Evolutionary conservation across 2,797 vertebrate species (phyloP).

Genomic region (Poecilia gillii): DNA sequence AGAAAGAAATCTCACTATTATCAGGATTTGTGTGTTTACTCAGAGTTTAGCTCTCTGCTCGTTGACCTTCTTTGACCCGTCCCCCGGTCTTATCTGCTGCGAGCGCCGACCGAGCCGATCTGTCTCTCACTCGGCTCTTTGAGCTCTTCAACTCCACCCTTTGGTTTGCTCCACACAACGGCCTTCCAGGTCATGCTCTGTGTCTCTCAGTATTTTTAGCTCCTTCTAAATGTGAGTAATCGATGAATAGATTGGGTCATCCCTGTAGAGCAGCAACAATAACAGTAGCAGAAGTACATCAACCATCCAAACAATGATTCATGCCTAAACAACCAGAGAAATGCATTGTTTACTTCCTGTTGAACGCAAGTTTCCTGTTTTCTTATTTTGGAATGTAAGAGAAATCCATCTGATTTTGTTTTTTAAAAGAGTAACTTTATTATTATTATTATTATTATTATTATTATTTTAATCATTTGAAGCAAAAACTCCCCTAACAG

Average conservation of each 20-base stretch:
- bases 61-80: neutral
- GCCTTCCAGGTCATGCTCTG: neutral
- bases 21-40: neutral
- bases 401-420: neutral
- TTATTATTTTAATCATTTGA: neutral
- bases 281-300: slow-evolving; percentile 5
- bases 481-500: neutral
- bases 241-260: neutral
- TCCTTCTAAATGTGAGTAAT: slow-evolving; percentile 5
- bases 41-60: neutral
- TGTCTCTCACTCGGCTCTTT: slow-evolving; percentile 17
- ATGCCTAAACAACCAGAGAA: neutral
- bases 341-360: neutral
- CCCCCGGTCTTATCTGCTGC: neutral
- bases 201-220: slow-evolving; percentile 18
- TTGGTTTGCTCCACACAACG: neutral
- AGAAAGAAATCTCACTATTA: neutral
- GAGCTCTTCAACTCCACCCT: slow-evolving; percentile 18
- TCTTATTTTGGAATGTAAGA: neutral
- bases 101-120: neutral
- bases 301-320: neutral
- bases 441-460: neutral
- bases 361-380: neutral
- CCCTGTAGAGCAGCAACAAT: neutral
- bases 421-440: no score